Percentiles rank a stretch among this genome's conserved stretches.
phyloP scores from a whole-genome alignment of 2,888 invertebrate genomes.

The Tipula helvola region DNA sequence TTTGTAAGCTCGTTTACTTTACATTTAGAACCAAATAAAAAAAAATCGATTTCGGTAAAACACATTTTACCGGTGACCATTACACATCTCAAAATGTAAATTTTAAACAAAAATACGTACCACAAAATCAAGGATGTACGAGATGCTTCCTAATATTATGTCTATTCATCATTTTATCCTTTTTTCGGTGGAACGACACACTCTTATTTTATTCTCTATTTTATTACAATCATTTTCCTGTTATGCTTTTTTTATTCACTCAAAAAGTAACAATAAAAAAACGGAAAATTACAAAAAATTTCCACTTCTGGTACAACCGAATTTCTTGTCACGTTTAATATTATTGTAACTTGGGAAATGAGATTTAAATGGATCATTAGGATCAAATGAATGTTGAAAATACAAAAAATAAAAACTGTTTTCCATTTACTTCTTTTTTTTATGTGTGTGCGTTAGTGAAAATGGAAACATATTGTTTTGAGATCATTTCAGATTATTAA shows the following conservation, averaged over 20 bases:
- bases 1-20: too few species aligned
- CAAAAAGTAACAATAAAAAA: background rate
- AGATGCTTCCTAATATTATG: background rate
- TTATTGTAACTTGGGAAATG: slow-evolving; percentile 4
- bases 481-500: background rate
- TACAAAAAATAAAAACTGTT: background rate
- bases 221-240: background rate
- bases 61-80: background rate
- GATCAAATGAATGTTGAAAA: background rate
- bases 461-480: slow-evolving; percentile 4
- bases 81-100: background rate
- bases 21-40: too few species aligned
- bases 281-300: background rate
- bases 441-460: background rate
- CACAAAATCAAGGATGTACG: background rate
- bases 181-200: background rate
- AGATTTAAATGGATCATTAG: slow-evolving; percentile 4
- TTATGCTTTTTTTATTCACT: background rate
- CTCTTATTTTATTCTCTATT: background rate
- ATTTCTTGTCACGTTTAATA: background rate
- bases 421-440: background rate
- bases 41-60: background rate
- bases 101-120: background rate
- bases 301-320: background rate
- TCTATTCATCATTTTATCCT: background rate